Evolutionary conservation across 2,113 vertebrate genomes (phyloP).

Genomic region (Cygnus atratus): DNA sequence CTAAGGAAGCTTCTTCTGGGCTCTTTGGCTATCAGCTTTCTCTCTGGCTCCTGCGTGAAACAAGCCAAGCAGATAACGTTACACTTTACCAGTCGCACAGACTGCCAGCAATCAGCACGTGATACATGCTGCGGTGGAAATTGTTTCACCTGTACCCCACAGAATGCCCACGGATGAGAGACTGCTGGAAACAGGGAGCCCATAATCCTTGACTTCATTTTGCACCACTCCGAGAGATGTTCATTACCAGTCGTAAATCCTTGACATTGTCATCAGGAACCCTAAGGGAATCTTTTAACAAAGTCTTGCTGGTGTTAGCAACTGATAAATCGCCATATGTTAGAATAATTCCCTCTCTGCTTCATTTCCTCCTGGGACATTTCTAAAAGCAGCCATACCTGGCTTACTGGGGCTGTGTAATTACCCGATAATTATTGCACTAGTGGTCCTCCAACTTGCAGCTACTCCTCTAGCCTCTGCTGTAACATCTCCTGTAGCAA

Average conservation of each 20-base stretch:
- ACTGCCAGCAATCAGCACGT: background rate
- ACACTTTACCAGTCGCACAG: background rate
- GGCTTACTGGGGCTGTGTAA: background rate
- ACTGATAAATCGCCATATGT: background rate
- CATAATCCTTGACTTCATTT: background rate
- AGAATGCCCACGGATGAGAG: background rate
- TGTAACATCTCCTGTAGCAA: background rate
- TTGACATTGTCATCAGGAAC: background rate
- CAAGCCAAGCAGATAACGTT: background rate
- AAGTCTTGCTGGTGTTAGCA: background rate
- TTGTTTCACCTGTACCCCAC: background rate
- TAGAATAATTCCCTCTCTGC: background rate
- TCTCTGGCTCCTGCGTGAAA: background rate
- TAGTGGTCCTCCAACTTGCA: background rate
- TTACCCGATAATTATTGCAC: background rate
- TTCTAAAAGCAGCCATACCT: background rate
- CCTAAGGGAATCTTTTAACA: constrained; percentile 24
- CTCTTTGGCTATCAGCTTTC: background rate
- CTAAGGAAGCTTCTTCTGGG: background rate
- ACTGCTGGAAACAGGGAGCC: background rate
- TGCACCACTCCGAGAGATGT: background rate
- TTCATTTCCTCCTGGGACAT: background rate
- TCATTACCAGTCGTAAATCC: background rate
- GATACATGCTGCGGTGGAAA: background rate
- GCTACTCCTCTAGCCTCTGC: background rate